These are phyloP conservation scores for Cheiracanthium punctorium DNA, from an alignment of 2,888 invertebrate species.

Conservation along the genomic window DNA sequence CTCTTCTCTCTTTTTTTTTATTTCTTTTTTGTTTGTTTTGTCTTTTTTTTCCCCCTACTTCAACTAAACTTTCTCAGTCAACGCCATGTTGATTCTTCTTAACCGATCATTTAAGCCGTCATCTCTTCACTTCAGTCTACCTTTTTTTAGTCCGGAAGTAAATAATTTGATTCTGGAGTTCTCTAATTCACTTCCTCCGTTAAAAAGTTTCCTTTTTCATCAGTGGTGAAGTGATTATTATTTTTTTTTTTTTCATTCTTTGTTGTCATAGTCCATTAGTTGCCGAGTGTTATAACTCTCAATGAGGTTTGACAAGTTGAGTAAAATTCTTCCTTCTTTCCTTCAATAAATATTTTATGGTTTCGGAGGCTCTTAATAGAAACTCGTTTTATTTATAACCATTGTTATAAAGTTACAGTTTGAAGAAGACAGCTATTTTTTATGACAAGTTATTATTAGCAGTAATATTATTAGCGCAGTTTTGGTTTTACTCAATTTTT, in stretches of 20 bases:
- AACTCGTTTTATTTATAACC: too few relatives aligned
- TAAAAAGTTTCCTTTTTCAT: neutral
- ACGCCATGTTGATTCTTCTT: conserved; percentile 4
- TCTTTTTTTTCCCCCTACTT: neutral
- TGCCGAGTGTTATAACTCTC: neutral
- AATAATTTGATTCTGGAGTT: conserved; percentile 41
- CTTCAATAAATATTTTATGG: too few relatives aligned
- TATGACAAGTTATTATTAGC: too few relatives aligned
- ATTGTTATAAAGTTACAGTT: too few relatives aligned
- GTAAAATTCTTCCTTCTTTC: neutral
- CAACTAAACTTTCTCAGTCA: neutral
- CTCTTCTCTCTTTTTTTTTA: too few relatives aligned
- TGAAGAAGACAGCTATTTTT: too few relatives aligned
- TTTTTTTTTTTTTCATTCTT: neutral
- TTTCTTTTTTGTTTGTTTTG: too few relatives aligned
- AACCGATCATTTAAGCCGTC: conserved; percentile 25
- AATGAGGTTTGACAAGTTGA: neutral
- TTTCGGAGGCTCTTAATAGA: too few relatives aligned
- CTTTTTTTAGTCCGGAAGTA: conserved; percentile 42
- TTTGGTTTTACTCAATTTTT: too few relatives aligned
- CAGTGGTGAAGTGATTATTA: neutral
- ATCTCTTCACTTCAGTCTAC: conserved; percentile 27
- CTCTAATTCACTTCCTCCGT: neutral
- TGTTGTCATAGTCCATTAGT: conserved; percentile 10
- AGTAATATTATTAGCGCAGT: too few relatives aligned